A percentile compares a stretch with the other conserved stretches of the same genome.
Evolutionary conservation across 2,797 vertebrate genomes (phyloP).

Genomic region (Platalea minor): DNA sequence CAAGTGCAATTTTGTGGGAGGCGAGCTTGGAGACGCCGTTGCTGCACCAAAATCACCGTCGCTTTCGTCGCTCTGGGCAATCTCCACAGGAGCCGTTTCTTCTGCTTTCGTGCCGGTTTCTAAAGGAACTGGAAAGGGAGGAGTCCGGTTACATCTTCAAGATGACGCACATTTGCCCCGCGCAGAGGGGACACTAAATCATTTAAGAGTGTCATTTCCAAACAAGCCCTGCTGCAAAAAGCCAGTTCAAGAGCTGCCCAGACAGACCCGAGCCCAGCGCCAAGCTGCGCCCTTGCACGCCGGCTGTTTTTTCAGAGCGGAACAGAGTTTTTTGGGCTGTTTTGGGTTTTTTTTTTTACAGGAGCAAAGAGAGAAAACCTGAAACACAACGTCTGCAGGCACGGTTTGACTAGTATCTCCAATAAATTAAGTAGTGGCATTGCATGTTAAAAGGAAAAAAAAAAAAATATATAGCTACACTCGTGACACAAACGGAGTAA

Average conservation of each 20-base stretch:
- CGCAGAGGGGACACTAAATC: not conserved
- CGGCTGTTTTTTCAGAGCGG: not conserved
- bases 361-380: not conserved
- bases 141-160: not conserved
- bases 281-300: accelerated
- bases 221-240: not conserved
- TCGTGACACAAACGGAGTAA: not conserved
- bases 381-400: not conserved
- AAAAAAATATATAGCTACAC: not conserved
- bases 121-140: conserved; percentile 70
- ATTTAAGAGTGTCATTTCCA: not conserved
- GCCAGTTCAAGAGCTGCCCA: not conserved
- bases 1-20: not conserved
- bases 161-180: accelerated
- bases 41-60: conserved; percentile 26
- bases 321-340: not conserved
- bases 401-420: not conserved
- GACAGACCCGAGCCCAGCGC: not conserved
- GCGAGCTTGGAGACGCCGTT: not conserved
- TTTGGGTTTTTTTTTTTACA: not conserved
- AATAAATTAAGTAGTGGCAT: not conserved
- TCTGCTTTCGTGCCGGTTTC: conserved; percentile 54
- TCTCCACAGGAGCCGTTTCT: conserved; percentile 40
- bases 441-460: not conserved
- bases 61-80: conserved; percentile 78